Evolutionary conservation across 2,888 invertebrate genomes (phyloP).

Genomic region (Habroteleia sp.): DNA sequence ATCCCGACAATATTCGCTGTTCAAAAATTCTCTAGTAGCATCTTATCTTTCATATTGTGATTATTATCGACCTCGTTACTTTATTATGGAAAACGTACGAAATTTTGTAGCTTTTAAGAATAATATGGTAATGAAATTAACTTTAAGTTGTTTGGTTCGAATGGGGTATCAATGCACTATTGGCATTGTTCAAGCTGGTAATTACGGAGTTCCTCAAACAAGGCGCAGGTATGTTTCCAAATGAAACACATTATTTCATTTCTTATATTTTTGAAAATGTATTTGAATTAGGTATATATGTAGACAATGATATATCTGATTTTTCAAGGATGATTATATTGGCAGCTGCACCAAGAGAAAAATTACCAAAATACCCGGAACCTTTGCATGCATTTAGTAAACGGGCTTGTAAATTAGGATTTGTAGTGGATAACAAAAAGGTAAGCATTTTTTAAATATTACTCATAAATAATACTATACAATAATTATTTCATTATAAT

Average conservation of each 20-base stretch:
- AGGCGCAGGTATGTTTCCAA: conserved; percentile 85
- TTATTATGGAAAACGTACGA: conserved; percentile 92
- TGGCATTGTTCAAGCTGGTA: conserved; percentile 92
- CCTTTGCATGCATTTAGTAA: conserved; percentile 89
- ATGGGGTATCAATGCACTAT: conserved; percentile 95
- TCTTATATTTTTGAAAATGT: too few relatives aligned
- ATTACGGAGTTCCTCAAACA: conserved; percentile 92
- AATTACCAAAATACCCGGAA: conserved; percentile 89
- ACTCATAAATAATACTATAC: too few relatives aligned
- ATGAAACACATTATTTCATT: too few relatives aligned
- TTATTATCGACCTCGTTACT: conserved; percentile 91
- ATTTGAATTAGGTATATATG: too few relatives aligned
- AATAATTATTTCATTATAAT: too few relatives aligned
- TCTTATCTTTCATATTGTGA: conserved; percentile 92
- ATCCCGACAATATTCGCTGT: conserved; percentile 90
- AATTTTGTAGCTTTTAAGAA: conserved; percentile 93
- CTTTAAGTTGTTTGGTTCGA: conserved; percentile 87
- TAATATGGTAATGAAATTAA: conserved; percentile 90
- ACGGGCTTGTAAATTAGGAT: conserved; percentile 85
- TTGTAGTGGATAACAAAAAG: conserved; percentile 84
- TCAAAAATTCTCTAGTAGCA: conserved; percentile 92
- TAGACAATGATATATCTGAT: conserved; percentile 3
- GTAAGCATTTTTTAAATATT: too few relatives aligned
- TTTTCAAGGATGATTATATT: conserved; percentile 85
- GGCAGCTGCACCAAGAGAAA: conserved; percentile 90